Conservation (phyloP, 1,140 invertebrate genomes). For the Sinella curviseta region DNA sequence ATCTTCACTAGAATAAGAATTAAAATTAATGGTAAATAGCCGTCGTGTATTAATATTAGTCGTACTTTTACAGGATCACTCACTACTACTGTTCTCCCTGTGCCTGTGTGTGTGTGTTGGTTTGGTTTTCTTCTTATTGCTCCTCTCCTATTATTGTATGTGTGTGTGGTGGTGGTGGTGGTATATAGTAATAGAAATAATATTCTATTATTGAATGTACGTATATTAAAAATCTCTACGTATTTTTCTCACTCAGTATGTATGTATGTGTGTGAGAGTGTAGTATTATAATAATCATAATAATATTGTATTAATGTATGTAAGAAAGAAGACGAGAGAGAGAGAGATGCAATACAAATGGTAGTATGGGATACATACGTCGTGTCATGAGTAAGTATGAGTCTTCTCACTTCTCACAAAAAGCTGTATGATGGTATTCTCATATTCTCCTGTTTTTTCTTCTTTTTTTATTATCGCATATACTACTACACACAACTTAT, state of each 20-base stretch:
- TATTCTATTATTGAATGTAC: neutral
- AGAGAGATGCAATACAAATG: neutral
- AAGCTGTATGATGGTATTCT: no score
- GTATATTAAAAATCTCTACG: no score
- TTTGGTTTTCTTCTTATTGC: no score
- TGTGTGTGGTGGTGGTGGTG: neutral
- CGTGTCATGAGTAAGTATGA: no score
- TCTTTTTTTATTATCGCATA: neutral
- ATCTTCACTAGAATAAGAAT: conserved; percentile 3
- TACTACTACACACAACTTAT: no score
- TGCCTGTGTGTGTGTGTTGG: no score
- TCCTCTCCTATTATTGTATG: no score
- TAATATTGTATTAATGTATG: neutral
- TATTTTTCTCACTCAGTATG: no score
- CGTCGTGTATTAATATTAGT: neutral
- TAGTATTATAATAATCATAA: neutral
- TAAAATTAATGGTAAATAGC: conserved; percentile 16
- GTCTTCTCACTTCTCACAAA: no score
- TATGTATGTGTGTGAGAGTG: neutral
- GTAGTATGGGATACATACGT: no score
- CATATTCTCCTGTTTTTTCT: conserved; percentile 1
- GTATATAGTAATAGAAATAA: no score
- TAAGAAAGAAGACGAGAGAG: neutral
- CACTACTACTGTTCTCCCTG: neutral
- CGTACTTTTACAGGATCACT: conserved; percentile 1